These are phyloP conservation scores for Oncorhynchus masou DNA, from an alignment of 2,113 vertebrate species.

Conservation along the genomic window DNA sequence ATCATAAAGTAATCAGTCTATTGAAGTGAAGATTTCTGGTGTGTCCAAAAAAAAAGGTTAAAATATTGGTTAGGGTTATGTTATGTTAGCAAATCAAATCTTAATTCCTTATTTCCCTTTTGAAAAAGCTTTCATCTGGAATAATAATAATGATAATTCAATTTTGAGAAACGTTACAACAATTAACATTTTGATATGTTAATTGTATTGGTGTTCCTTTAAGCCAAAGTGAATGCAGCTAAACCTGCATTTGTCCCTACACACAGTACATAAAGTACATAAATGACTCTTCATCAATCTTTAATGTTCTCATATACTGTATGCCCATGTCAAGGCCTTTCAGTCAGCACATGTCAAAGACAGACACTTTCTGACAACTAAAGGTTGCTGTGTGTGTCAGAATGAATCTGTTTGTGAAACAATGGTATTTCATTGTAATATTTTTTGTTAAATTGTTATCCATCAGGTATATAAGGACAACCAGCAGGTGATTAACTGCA, in stretches of 20 bases:
- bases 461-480: no score
- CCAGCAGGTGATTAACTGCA: slow-evolving; percentile 42
- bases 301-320: slow-evolving; percentile 6
- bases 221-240: neutral
- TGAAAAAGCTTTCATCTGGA: neutral
- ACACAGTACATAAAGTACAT: slow-evolving; percentile 7
- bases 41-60: no score
- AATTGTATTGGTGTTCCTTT: neutral
- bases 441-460: no score
- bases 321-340: no score
- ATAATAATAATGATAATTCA: neutral
- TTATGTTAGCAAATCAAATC: neutral
- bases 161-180: no score
- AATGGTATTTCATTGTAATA: no score
- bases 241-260: slow-evolving; percentile 1
- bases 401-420: no score
- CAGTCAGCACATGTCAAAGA: no score
- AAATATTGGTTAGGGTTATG: neutral
- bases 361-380: no score
- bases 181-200: neutral
- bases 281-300: neutral
- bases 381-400: no score
- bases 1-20: slow-evolving; percentile 1
- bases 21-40: neutral
- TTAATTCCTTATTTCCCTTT: neutral